Evolutionary conservation across 1,140 invertebrate species (phyloP), one percentile per base, ranked within the genome.

Genomic region (Drosophila arawakana): DNA sequence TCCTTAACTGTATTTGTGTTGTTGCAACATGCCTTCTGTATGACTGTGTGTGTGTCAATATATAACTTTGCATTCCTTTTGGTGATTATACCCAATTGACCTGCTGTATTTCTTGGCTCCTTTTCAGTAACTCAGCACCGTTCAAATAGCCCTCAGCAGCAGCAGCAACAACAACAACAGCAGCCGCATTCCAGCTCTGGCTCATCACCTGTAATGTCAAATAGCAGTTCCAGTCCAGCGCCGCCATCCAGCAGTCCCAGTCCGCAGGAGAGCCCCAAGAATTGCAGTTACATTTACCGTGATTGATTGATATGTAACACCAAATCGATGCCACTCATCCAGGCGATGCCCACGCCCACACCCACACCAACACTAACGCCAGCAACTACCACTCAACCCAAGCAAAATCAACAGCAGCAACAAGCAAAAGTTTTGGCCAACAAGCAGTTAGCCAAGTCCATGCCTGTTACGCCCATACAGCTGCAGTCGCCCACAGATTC

Each of bases 241-340:
- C 92, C 92, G 66, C 92, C 91, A 75, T 92, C 91, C 61, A 92
- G 91, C 76, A 92, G 91, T 73, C 92, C 92, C 72, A 92, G 91
- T 82, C 92, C 91, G 76, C 91, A 92, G 80, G 92, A 92, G 83
- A 92, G 91, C 84, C 92, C 92, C 67, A 92, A 92, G 89, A 92
- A 92, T 77, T 92, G 92, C 83, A 92, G 92, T 73, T 92, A 92
- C 65, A 92, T 92, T 76, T 92, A 92, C 78, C 92, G 92, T 91
- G 92, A 92, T 92, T 92, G 92, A 92, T 92, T 92, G 90, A 91
- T 91, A 91, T 91, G 83, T 73, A 92, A 92, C 74, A 91, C 92
- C 77, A 92, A 92, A 91, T 92, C 91, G 78, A 92, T 92, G 91
- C 91, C 91, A 78, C 80, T 92, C 76, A 92, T 92, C 71, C 88